Conservation (phyloP, 1,140 invertebrate species). For the Neotoxoptera formosana region DNA sequence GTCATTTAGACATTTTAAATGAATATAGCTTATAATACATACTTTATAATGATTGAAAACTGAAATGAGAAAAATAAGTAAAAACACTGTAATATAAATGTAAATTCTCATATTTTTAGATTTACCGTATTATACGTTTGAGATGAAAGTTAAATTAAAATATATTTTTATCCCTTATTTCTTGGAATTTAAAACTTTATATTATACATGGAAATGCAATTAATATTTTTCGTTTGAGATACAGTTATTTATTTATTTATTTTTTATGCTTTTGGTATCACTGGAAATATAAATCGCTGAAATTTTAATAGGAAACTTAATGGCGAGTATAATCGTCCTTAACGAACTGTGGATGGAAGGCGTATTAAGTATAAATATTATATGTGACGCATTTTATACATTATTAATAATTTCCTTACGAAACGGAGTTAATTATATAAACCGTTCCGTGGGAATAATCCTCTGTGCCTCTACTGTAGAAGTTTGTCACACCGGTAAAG, state of each 20-base stretch:
- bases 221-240: conserved; percentile 28
- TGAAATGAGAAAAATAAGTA: not conserved
- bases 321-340: not conserved
- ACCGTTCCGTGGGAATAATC: conserved; percentile 33
- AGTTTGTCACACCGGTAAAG: conserved; percentile 13
- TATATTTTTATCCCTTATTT: not conserved
- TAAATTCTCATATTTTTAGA: not conserved
- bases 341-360: not conserved
- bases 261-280: not conserved
- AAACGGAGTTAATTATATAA: conserved; percentile 19
- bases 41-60: not conserved
- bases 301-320: conserved; percentile 12
- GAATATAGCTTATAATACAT: not conserved
- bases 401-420: conserved; percentile 23
- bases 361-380: not conserved
- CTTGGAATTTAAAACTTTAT: not conserved
- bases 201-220: not conserved
- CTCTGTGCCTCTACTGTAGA: not conserved
- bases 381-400: not conserved
- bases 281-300: not conserved
- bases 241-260: not conserved
- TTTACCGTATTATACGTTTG: not conserved
- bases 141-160: conserved; percentile 27
- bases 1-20: not conserved
- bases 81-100: not conserved